phyloP scores from a whole-genome alignment of 2,888 invertebrate species.

The Tipula confusa region DNA sequence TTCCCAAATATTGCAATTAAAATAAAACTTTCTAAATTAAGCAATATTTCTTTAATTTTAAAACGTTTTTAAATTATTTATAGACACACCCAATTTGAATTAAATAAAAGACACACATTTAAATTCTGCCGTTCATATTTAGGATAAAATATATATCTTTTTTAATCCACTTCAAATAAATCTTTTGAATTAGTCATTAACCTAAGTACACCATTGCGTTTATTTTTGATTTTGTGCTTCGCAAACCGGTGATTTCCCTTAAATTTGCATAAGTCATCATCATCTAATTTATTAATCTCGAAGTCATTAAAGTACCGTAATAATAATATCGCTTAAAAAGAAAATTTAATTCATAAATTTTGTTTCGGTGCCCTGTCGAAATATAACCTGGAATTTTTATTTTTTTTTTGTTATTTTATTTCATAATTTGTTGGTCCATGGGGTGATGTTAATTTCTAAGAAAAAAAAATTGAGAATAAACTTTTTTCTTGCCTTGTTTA shows the following conservation, averaged over 20 bases:
- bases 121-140: too few species aligned
- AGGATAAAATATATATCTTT: too few species aligned
- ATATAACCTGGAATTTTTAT: background rate
- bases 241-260: background rate
- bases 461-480: background rate
- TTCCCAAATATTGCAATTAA: too few species aligned
- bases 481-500: background rate
- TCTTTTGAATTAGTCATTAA: too few species aligned
- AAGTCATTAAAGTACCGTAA: constrained; percentile 12
- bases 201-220: too few species aligned
- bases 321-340: background rate
- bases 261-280: background rate
- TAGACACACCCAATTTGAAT: too few species aligned
- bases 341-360: constrained; percentile 20
- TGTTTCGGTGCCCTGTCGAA: background rate
- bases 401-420: background rate
- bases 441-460: constrained; percentile 12
- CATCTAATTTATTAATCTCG: background rate
- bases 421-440: constrained; percentile 12
- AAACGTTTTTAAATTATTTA: too few species aligned
- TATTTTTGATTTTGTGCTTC: too few species aligned
- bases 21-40: too few species aligned
- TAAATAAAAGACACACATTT: too few species aligned
- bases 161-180: too few species aligned
- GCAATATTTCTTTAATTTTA: too few species aligned